phyloP scores from a whole-genome alignment of 2,888 invertebrate species.

The Acrobasis repandana region DNA sequence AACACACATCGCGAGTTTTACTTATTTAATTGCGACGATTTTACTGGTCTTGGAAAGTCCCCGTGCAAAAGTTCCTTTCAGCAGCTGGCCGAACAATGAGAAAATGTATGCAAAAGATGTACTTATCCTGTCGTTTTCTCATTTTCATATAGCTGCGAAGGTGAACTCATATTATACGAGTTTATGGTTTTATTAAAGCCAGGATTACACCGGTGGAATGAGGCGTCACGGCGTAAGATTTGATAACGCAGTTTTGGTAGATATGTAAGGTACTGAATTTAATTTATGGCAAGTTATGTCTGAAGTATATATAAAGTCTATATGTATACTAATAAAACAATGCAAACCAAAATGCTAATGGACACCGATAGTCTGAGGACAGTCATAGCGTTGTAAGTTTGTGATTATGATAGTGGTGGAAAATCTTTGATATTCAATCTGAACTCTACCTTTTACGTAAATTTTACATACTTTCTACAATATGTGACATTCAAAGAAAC shows the following conservation, averaged over 20 bases:
- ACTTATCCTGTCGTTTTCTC: background rate
- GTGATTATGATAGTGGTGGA: no score
- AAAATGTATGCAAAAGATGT: slow-evolving; percentile 15
- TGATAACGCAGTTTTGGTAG: background rate
- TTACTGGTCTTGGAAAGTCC: slow-evolving; percentile 6
- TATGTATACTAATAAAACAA: no score
- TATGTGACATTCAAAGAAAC: no score
- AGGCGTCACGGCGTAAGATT: background rate
- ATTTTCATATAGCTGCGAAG: slow-evolving; percentile 3
- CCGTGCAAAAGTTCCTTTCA: slow-evolving; percentile 10
- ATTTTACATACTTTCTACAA: no score
- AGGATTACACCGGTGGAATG: background rate
- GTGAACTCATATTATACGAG: slow-evolving; percentile 4
- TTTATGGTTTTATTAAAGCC: slow-evolving; percentile 22
- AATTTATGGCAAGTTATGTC: no score
- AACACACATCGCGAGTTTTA: background rate
- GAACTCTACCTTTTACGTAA: no score
- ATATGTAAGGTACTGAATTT: background rate
- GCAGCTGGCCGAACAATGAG: slow-evolving; percentile 2
- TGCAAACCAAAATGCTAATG: no score
- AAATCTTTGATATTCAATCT: no score
- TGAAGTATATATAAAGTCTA: no score
- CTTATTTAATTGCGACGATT: background rate
- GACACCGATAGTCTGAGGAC: no score
- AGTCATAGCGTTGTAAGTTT: no score